Evolutionary conservation across 1,140 invertebrate genomes (phyloP), one percentile per base, ranked within the genome.

Genomic region (Coptotermes formosanus): DNA sequence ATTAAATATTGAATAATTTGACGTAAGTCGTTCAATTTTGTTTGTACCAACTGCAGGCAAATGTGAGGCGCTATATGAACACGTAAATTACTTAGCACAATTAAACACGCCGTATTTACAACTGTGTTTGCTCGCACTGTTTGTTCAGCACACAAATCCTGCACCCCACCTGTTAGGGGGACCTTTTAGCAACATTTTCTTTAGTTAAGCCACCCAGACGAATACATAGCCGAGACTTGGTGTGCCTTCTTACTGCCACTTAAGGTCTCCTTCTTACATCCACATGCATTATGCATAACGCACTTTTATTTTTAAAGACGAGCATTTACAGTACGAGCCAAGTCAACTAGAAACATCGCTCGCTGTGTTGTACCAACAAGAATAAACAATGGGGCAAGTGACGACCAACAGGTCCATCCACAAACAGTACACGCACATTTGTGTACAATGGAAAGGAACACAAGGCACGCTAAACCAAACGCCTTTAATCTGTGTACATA

Each of bases 261-360:
- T 75, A 25, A 75, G n/a, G 64, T 75, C 64, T 75, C 64, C 64
- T 75, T 30, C 64, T n/a, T 30, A 75, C 8, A 25, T 75, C 64
- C n/a, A 75, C 64, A 75, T 75, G 64, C 64, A 75, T 75, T 75
- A 75, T 75, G 64, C 64, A 75, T 75, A 75, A 25, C 30, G 9
- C n/a, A 30, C 64, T 75, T 75, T 75, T 75, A n/a, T 25, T 75
- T 75, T 30, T 30, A 16, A n/a, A 55, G 64, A n/a, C 25, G 64
- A 75, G 14, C 7, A n/a, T 30, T 75, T 75, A 75, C 64, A n/a
- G 9, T 30, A n/a, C 64, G n/a, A 30, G n/a, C 25, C 7, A 25
- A 75, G 64, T 75, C 30, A 75, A 75, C 64, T 30, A 30, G 64
- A 75, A 75, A 75, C 64, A 30, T 30, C 25, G n/a, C 25, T 14